Conservation (phyloP, 2,113 vertebrate genomes). For the Psammodynastes pulverulentus region DNA sequence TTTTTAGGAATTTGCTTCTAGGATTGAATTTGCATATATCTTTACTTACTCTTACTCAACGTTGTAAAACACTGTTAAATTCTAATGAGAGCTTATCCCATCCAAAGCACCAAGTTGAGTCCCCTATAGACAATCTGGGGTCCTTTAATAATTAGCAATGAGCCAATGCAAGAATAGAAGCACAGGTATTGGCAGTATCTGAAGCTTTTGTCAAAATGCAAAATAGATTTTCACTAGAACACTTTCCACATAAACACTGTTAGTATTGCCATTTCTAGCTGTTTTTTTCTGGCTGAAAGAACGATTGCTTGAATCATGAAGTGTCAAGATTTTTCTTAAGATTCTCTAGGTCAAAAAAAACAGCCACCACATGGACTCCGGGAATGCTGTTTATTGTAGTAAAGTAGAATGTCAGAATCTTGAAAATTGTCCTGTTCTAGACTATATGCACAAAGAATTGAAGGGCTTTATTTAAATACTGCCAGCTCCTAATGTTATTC, state of each 20-base stretch:
- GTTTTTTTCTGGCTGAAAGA: not conserved
- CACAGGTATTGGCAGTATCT: not conserved
- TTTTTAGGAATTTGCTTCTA: not conserved
- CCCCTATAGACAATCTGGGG: not conserved
- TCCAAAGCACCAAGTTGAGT: not conserved
- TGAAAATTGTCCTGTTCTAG: not conserved
- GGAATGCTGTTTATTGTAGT: not conserved
- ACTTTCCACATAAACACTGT: not conserved
- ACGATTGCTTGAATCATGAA: not conserved
- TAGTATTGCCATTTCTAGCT: not conserved
- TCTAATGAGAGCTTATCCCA: not conserved
- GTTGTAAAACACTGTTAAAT: not conserved
- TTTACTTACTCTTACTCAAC: not conserved
- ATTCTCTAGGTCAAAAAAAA: not conserved
- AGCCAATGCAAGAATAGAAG: not conserved
- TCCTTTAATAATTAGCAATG: not conserved
- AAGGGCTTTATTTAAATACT: not conserved
- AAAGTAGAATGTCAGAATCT: not conserved
- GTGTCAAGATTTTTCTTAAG: not conserved
- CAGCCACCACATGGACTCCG: not conserved
- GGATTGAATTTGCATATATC: not conserved
- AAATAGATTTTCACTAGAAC: not conserved
- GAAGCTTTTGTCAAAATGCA: not conserved
- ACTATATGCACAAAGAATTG: not conserved
- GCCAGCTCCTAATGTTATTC: not conserved